Evolutionary conservation across 2,113 vertebrate species (phyloP), one percentile per base, ranked within the genome.

Genomic region (Ariopsis seemanni): DNA sequence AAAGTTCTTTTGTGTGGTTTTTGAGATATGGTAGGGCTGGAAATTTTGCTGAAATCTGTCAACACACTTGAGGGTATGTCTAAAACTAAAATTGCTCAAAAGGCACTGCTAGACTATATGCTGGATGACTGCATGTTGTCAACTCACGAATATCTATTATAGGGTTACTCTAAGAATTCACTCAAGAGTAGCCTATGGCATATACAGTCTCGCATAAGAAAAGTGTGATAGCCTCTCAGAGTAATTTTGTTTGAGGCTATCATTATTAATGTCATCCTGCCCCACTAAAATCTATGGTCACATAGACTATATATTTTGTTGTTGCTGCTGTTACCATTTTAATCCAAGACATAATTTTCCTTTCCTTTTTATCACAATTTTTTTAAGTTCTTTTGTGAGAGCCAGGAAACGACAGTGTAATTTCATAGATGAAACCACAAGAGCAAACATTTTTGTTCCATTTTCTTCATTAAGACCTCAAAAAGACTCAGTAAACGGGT

Each of bases 401-500:
- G 75, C 20, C 74, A n/a, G 20, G 22, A 77, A 53, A 78, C 7
- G 25, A 15, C 22, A 78, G 22, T 2, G 7, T 52, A 77, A 77
- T 77, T 71, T 50, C 53, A 60, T 79, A 11, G 65, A 77, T 71
- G 27, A 42, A 85, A 78, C 53, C 27, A 63, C 15, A 30, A 48
- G 18, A 81, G 34, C n/a, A 6, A 27, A 27, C n/a, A 57, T 79
- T 62, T 42, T 50, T 60, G 11, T 74, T 42, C 48, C 17, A 77
- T 86, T 86, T 87, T 83, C 57, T 85, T 84, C 63, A 89, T 79
- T 86, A 84, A 55, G 81, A 67, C 18, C 30, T 88, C 57, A 74
- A 27, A 77, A 52, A 52, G 42, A 77, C 11, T 48, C 53, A 72
- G 65, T 63, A 55, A 81, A 50, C 34, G 25, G 5, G 14, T 62